Evolutionary conservation across 1,140 invertebrate species (phyloP).

Genomic region (Drosophila arizonae): DNA sequence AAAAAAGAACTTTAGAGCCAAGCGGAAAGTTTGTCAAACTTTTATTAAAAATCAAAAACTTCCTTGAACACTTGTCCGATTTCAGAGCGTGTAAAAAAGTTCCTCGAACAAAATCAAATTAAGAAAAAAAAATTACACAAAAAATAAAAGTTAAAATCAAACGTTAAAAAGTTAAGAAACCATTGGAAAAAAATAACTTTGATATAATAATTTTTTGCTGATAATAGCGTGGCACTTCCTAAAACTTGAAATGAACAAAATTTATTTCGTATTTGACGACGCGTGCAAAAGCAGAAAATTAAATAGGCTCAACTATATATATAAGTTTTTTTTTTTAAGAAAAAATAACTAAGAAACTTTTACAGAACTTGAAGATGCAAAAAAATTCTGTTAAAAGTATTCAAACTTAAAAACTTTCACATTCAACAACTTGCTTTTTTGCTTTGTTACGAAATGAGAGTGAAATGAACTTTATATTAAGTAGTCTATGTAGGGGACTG

Average conservation of each 20-base stretch:
- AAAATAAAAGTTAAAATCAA: neutral
- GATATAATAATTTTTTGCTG: neutral
- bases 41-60: conserved; percentile 23
- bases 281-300: too few species aligned
- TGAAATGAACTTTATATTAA: too few species aligned
- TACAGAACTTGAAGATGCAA: too few species aligned
- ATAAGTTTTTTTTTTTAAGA: too few species aligned
- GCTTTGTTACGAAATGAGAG: too few species aligned
- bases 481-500: too few species aligned
- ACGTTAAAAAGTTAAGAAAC: neutral
- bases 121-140: neutral
- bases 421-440: too few species aligned
- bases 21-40: conserved; percentile 17
- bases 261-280: neutral
- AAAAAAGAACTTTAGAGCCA: neutral
- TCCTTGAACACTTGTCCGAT: conserved; percentile 3
- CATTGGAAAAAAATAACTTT: conserved; percentile 1
- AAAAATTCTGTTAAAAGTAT: neutral
- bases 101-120: conserved; percentile 2
- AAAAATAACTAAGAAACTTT: neutral
- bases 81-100: conserved; percentile 11
- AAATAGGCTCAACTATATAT: too few species aligned
- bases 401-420: neutral
- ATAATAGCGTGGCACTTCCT: neutral
- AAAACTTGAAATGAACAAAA: neutral